Conservation (phyloP, 2,888 invertebrate genomes). For the Eupsilia transversa region DNA sequence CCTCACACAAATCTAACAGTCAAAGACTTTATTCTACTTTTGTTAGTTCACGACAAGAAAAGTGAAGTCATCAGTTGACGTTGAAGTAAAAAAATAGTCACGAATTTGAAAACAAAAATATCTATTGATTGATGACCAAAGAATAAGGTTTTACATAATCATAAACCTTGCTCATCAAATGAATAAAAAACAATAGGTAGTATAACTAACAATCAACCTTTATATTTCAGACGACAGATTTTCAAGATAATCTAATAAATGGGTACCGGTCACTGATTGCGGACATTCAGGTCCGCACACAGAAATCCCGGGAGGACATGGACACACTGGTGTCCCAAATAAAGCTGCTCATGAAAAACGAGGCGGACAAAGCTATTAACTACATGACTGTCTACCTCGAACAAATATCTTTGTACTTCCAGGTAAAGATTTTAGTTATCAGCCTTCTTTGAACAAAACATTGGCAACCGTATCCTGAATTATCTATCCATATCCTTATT, state of each 20-base stretch:
- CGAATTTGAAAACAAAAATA: background rate
- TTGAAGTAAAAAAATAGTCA: background rate
- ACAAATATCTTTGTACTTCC: slow-evolving; percentile 88
- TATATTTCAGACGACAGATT: slow-evolving; percentile 84
- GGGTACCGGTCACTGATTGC: slow-evolving; percentile 87
- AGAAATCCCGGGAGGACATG: slow-evolving; percentile 88
- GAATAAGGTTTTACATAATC: background rate
- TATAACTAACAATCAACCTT: slow-evolving; percentile 13
- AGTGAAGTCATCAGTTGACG: background rate
- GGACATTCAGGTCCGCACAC: slow-evolving; percentile 87
- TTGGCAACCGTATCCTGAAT: too few species aligned
- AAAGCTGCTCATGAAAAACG: slow-evolving; percentile 88
- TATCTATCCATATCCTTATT: too few species aligned
- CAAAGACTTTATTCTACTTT: background rate
- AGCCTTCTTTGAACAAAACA: background rate
- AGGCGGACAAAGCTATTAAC: slow-evolving; percentile 88
- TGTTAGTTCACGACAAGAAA: background rate
- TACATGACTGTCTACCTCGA: slow-evolving; percentile 89
- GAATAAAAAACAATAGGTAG: background rate
- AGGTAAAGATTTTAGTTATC: slow-evolving; percentile 72
- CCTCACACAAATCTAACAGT: background rate
- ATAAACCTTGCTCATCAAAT: background rate
- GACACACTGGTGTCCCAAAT: slow-evolving; percentile 88
- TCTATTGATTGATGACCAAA: background rate
- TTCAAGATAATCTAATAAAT: slow-evolving; percentile 88